A percentile compares a stretch with the other conserved stretches of the same genome.
Evolutionary conservation across 92 coral and sea anemone genomes (phyloP).

Genomic region (Desmophyllum pertusum): DNA sequence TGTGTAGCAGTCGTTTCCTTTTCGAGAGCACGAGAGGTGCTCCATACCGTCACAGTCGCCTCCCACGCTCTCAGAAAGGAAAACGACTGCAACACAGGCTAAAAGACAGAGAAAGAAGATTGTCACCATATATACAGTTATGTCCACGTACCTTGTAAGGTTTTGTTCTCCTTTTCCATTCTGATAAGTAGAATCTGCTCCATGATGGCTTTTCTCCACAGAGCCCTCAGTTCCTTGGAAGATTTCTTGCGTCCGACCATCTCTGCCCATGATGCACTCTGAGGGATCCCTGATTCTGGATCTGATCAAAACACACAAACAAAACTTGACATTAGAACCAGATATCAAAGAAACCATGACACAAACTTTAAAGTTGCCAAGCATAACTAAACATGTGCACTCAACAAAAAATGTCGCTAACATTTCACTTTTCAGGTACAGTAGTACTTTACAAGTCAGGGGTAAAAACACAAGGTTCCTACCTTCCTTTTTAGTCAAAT

Average conservation of each 20-base stretch:
- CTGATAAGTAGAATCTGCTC: slow-evolving; percentile 91
- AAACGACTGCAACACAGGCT: background rate
- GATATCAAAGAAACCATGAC: background rate
- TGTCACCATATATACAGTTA: background rate
- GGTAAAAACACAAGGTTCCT: too few species aligned
- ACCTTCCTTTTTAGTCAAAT: too few species aligned
- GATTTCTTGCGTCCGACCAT: slow-evolving; percentile 76
- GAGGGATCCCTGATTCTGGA: slow-evolving; percentile 49
- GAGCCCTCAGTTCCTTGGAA: slow-evolving; percentile 75
- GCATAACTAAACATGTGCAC: too few species aligned
- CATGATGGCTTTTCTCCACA: slow-evolving; percentile 98
- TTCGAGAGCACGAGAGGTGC: too few species aligned
- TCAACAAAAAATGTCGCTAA: too few species aligned
- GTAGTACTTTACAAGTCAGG: too few species aligned
- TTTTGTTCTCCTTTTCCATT: slow-evolving; percentile 96
- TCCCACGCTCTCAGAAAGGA: too few species aligned
- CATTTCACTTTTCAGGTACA: too few species aligned
- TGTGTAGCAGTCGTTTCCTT: too few species aligned
- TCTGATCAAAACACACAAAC: background rate
- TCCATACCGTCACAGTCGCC: too few species aligned
- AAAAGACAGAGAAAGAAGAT: background rate
- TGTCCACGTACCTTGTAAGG: slow-evolving; percentile 71
- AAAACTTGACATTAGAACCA: background rate
- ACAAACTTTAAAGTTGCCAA: background rate
- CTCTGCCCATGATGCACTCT: slow-evolving; percentile 66